phyloP scores from a whole-genome alignment of 1,140 invertebrate genomes.

The Drosophila setifemur region DNA sequence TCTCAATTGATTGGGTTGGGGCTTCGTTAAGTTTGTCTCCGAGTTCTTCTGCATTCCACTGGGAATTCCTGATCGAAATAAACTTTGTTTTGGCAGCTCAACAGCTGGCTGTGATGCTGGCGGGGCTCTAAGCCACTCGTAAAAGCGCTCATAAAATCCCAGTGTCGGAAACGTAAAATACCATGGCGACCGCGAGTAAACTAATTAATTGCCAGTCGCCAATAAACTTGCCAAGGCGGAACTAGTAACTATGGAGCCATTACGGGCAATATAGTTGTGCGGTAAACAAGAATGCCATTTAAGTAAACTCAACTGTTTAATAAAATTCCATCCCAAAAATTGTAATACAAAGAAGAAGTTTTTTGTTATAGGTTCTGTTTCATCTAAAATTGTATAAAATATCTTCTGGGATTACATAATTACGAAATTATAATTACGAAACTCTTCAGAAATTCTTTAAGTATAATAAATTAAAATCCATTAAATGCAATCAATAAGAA shows the following conservation, averaged over 20 bases:
- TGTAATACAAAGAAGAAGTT: too few relatives aligned
- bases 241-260: conserved; percentile 22
- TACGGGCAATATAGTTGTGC: conserved; percentile 12
- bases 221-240: conserved; percentile 16
- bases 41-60: conserved; percentile 44
- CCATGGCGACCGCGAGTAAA: neutral
- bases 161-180: conserved; percentile 22
- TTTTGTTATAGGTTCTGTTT: too few relatives aligned
- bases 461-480: too few relatives aligned
- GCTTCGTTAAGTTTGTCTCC: neutral
- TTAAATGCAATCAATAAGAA: too few relatives aligned
- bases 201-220: conserved; percentile 27
- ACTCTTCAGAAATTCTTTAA: too few relatives aligned
- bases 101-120: conserved; percentile 14
- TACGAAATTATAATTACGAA: too few relatives aligned
- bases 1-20: conserved; percentile 1
- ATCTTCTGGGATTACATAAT: too few relatives aligned
- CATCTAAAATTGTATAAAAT: too few relatives aligned
- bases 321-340: too few relatives aligned
- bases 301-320: too few relatives aligned
- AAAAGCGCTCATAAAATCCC: conserved; percentile 26
- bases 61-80: conserved; percentile 53
- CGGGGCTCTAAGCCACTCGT: conserved; percentile 20
- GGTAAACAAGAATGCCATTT: neutral
- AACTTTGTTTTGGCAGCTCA: conserved; percentile 23